Base-by-base conservation (phyloP, 2,888 invertebrate genomes). In the Patella pellucida region DNA sequence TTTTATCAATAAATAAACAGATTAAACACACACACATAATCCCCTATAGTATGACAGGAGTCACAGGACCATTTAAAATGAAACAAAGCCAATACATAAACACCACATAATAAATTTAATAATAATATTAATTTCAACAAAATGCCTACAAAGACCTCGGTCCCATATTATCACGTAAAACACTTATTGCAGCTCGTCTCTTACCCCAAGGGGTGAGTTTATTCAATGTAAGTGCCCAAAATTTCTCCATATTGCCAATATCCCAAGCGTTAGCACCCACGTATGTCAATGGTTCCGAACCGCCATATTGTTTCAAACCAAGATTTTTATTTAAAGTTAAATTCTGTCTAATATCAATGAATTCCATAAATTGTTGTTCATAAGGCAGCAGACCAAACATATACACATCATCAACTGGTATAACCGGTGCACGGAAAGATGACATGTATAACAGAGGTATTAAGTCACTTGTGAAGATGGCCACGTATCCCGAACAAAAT, bases 281-380 rank as follows among this genome's bases (percentile, higher is more conserved):
- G 50, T 74, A 72, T 7, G 79, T 76, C 19, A 79, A n/a, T 14
- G 27, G n/a, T 3, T 27, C 72, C 2, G 72, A 69, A 9, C 76
- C 76, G 62, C 78, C 69, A 56, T 85, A 86, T 41, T 81, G 79
- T 50, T 81, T 68, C 50, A 84, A 67, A 70, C 80, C 84, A 51
- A 73, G 69, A 52, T 81, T 81, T 72, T 80, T 81, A 62, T 96
- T 96, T 73, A 97, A 92, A 7, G 96, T 97, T 76, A 97, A 96
- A 91, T 97, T 97, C 91, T 96, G 96, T 11, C 96, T 92, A 81
- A 97, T 74, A 75, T 85, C 81, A 23, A 86, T 78, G 74, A 82
- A 85, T 11, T 79, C 76, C 15, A 86, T 77, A 41, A 83, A 77
- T 41, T 71, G 72, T 11, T 83, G 73, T 54, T 83, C 80, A 19